Conservation (phyloP, 2,113 vertebrate genomes). For the Candoia aspera region DNA sequence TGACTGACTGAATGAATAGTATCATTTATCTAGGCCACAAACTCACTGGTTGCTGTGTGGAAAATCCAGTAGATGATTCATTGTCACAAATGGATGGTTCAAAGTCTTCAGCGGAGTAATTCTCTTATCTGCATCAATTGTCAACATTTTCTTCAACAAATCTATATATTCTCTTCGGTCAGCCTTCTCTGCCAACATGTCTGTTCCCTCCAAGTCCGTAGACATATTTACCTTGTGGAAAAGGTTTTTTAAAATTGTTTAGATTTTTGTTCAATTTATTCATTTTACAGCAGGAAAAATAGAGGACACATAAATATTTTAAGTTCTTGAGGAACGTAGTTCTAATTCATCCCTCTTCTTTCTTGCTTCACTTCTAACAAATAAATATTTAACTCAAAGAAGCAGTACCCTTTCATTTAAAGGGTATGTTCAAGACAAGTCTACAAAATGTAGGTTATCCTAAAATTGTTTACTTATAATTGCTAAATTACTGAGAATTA, state of each 20-base stretch:
- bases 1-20: neutral
- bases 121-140: slow-evolving; percentile 96
- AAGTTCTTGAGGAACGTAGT: neutral
- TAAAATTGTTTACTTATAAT: neutral
- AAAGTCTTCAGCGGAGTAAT: slow-evolving; percentile 97
- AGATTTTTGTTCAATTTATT: neutral
- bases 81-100: slow-evolving; percentile 94
- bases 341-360: neutral
- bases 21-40: slow-evolving; percentile 6
- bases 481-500: neutral
- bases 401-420: neutral
- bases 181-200: slow-evolving; percentile 97
- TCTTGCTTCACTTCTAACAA: neutral
- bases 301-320: neutral
- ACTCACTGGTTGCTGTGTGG: slow-evolving; percentile 97
- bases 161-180: slow-evolving; percentile 97
- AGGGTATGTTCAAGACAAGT: neutral
- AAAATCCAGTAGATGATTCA: slow-evolving; percentile 96
- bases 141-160: slow-evolving; percentile 98
- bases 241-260: slow-evolving; percentile 13
- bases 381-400: slow-evolving; percentile 2
- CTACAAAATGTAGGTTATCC: neutral
- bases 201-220: slow-evolving; percentile 93
- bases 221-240: slow-evolving; percentile 93
- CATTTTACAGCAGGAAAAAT: neutral